Evolutionary conservation across 2,797 vertebrate species (phyloP).

Genomic region (Helarctos malayanus): DNA sequence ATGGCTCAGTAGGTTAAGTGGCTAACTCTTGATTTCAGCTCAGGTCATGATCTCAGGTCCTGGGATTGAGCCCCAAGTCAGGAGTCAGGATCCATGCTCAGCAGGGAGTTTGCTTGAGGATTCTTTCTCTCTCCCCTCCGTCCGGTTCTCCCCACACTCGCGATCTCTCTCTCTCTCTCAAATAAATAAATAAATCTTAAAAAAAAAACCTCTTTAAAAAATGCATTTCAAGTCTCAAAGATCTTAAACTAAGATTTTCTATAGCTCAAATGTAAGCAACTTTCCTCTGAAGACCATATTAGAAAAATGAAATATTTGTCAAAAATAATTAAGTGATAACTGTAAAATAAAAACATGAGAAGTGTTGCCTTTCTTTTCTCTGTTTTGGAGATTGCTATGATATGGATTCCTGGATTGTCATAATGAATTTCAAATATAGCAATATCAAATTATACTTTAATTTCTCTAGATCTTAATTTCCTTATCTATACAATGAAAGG

Average conservation of each 20-base stretch:
- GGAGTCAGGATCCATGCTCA: not conserved
- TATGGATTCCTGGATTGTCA: not conserved
- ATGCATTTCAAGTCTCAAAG: not conserved
- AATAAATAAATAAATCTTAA: not conserved
- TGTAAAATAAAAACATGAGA: not conserved
- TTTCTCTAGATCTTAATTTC: not conserved
- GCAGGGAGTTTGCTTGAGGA: not conserved
- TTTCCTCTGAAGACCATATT: not conserved
- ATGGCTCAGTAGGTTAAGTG: not conserved
- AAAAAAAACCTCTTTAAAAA: not conserved
- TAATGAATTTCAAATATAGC: slow-evolving; percentile 37
- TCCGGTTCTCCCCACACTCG: not conserved
- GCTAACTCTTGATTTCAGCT: not conserved
- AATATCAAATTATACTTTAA: not conserved
- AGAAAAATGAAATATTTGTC: slow-evolving; percentile 12
- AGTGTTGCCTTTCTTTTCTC: not conserved
- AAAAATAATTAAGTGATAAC: slow-evolving; percentile 30
- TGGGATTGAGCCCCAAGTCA: not conserved
- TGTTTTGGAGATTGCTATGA: not conserved
- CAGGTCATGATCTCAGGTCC: not conserved
- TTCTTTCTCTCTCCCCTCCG: not conserved
- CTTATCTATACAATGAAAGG: not conserved
- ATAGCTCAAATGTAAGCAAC: not conserved
- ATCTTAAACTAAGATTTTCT: slow-evolving; percentile 21
- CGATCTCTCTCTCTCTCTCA: not conserved